Conservation (phyloP, 2,888 invertebrate genomes). For the Allygus modestus region DNA sequence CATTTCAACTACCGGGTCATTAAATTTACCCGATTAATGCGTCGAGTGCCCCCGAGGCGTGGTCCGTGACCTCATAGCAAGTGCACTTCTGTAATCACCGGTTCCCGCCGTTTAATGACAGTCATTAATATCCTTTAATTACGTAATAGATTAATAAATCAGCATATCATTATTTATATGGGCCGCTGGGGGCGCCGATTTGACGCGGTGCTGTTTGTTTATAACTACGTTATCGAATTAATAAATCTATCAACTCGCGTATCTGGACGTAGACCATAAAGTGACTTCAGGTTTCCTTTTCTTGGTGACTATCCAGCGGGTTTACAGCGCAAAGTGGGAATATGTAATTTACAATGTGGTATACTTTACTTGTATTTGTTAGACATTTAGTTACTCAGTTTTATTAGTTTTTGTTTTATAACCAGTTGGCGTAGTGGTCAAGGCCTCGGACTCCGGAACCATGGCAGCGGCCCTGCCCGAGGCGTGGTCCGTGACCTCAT, state of each 20-base stretch:
- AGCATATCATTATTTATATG: conserved; percentile 42
- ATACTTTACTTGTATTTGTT: too few relatives aligned
- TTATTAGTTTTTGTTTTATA: too few relatives aligned
- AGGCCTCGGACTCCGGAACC: too few relatives aligned
- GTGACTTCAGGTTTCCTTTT: neutral
- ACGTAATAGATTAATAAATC: conserved; percentile 56
- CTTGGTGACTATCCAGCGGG: too few relatives aligned
- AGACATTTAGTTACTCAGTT: too few relatives aligned
- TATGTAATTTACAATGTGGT: too few relatives aligned
- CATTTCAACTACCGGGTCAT: neutral
- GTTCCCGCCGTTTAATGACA: neutral
- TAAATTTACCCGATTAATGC: neutral
- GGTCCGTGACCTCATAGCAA: neutral
- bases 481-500: neutral
- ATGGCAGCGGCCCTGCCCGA: too few relatives aligned
- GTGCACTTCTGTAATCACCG: conserved; percentile 17
- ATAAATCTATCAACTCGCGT: conserved; percentile 6
- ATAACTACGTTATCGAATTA: conserved; percentile 17
- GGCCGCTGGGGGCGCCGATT: conserved; percentile 19
- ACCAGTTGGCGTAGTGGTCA: too few relatives aligned
- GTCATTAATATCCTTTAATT: conserved; percentile 50
- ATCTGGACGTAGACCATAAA: neutral
- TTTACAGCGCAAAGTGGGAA: too few relatives aligned
- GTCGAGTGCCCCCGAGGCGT: neutral
- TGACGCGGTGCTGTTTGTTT: conserved; percentile 26